These are phyloP conservation scores for Rhadinocentrus ornatus DNA, from an alignment of 2,797 vertebrate genomes.

Conservation along the genomic window DNA sequence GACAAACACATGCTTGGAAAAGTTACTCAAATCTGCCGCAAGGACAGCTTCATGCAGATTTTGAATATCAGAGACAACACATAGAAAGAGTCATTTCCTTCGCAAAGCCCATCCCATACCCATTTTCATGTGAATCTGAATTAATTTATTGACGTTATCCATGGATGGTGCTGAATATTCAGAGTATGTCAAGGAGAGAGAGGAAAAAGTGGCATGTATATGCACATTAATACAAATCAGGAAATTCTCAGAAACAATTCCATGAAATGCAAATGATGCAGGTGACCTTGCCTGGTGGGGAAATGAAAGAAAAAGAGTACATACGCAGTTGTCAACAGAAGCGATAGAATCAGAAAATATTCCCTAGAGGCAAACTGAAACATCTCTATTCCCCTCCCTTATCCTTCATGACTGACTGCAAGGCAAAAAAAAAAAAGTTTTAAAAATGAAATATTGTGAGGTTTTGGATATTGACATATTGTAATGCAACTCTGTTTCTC, in stretches of 20 bases:
- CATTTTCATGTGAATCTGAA: conserved; percentile 61
- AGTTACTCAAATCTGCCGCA: conserved; percentile 38
- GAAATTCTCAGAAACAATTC: conserved; percentile 74
- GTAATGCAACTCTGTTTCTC: conserved; percentile 59
- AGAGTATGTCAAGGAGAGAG: conserved; percentile 58
- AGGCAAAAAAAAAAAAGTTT: conserved; percentile 27
- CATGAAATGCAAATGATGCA: conserved; percentile 75
- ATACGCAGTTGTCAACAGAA: conserved; percentile 66
- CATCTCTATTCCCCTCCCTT: conserved; percentile 52
- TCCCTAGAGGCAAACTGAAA: conserved; percentile 56
- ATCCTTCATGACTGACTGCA: conserved; percentile 23
- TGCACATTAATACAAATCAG: conserved; percentile 78
- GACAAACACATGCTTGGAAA: conserved; percentile 7
- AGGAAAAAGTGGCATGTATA: conserved; percentile 57
- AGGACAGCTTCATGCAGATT: conserved; percentile 43
- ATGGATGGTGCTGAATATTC: conserved; percentile 76
- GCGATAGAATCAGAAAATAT: conserved; percentile 62
- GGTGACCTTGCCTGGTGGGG: conserved; percentile 77
- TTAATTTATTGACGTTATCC: conserved; percentile 73
- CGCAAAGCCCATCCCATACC: conserved; percentile 42
- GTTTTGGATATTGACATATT: conserved; percentile 64
- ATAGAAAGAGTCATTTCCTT: conserved; percentile 44
- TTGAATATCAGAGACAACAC: conserved; percentile 28
- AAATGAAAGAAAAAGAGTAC: conserved; percentile 63
- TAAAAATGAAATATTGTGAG: conserved; percentile 62